Conservation (phyloP, 2,113 vertebrate genomes). For the Corapipo altera region DNA sequence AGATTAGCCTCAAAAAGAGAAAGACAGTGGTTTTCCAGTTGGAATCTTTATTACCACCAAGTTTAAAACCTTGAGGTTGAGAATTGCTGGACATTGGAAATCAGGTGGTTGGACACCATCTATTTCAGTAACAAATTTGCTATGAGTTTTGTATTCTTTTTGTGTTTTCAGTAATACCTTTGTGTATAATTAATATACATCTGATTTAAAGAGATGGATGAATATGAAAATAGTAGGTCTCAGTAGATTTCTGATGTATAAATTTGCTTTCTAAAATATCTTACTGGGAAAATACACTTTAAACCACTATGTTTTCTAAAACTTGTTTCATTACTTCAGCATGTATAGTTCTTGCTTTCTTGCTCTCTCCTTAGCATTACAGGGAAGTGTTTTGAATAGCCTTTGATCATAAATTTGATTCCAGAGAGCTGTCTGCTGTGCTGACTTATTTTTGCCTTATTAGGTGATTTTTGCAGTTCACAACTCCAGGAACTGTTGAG, state of each 20-base stretch:
- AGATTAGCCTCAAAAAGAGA: not conserved
- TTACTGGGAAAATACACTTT: not conserved
- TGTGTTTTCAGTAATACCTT: not conserved
- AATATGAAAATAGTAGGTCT: not conserved
- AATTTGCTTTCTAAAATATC: not conserved
- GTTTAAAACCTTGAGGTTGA: not conserved
- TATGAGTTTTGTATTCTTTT: not conserved
- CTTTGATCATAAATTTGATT: constrained; percentile 67
- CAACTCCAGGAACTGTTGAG: constrained; percentile 35
- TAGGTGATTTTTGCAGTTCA: constrained; percentile 62
- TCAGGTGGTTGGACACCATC: not conserved
- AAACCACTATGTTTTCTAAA: not conserved
- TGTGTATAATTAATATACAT: not conserved
- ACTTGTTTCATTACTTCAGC: not conserved
- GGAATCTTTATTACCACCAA: not conserved
- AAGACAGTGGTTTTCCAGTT: not conserved
- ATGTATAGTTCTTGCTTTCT: not conserved
- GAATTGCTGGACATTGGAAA: not conserved
- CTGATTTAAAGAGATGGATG: not conserved
- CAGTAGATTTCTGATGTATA: not conserved
- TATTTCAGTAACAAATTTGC: not conserved
- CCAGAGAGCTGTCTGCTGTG: constrained; percentile 53
- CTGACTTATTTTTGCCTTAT: constrained; percentile 69
- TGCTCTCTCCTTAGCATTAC: not conserved
- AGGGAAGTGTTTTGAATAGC: constrained; percentile 57